Conservation (phyloP, 2,797 vertebrate species). For the Pangasius krempfi region DNA sequence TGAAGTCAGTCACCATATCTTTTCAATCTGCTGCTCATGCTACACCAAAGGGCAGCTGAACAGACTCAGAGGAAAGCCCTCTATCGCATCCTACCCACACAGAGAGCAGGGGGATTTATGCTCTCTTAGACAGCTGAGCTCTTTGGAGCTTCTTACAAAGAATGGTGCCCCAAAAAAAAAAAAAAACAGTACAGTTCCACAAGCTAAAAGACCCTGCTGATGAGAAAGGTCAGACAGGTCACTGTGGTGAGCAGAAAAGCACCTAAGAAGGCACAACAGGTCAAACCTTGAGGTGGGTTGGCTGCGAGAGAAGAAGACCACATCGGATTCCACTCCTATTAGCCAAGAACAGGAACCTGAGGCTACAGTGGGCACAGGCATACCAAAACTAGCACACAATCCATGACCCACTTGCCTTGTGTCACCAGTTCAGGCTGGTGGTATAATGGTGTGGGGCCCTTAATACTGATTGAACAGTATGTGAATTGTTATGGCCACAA, state of each 20-base stretch:
- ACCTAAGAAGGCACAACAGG: background rate
- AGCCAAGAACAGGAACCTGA: background rate
- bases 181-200: background rate
- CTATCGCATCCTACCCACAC: background rate
- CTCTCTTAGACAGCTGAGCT: background rate
- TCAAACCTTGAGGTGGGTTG: background rate
- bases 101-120: background rate
- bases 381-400: background rate
- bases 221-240: background rate
- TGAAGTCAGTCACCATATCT: background rate
- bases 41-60: constrained; percentile 1
- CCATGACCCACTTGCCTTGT: background rate
- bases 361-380: background rate
- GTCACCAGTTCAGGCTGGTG: background rate
- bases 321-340: background rate
- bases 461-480: background rate
- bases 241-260: background rate
- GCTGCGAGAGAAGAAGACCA: background rate
- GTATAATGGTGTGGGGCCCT: background rate
- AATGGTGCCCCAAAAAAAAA: background rate
- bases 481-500: background rate
- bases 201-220: background rate
- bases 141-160: background rate
- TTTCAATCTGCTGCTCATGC: too few species aligned
- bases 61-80: background rate